Percentiles rank a stretch among this genome's conserved stretches.
phyloP scores from a whole-genome alignment of 2,888 invertebrate genomes.

The Scrobipalpa atriplicella region DNA sequence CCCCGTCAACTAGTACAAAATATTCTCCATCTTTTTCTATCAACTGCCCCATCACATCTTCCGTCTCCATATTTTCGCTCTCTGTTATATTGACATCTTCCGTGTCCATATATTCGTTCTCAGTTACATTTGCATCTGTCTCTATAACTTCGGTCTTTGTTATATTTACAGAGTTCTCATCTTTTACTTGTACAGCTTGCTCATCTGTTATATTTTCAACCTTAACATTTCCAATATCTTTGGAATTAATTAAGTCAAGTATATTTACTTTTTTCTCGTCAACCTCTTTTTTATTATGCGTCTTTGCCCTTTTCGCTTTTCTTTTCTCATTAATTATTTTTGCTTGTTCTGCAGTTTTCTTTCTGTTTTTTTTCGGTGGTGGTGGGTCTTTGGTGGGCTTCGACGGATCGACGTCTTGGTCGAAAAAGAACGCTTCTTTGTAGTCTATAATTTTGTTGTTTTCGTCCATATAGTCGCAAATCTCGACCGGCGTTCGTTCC shows the following conservation, averaged over 20 bases:
- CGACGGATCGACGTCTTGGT: not conserved
- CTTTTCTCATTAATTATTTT: not conserved
- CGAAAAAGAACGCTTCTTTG: slow-evolving; percentile 12
- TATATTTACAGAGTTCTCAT: too few species aligned
- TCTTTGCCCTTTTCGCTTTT: not conserved
- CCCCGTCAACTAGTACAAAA: not conserved
- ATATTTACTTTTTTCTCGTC: too few species aligned
- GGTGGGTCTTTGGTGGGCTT: not conserved
- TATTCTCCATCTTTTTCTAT: slow-evolving; percentile 17
- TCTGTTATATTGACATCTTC: slow-evolving; percentile 13
- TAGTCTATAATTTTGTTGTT: not conserved
- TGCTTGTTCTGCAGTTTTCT: not conserved
- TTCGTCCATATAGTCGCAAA: slow-evolving; percentile 29
- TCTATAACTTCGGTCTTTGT: not conserved
- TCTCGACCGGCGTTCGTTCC: not conserved
- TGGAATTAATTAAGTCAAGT: too few species aligned
- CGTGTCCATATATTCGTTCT: not conserved
- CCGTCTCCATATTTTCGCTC: not conserved
- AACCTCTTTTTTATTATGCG: not conserved
- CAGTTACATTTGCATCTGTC: not conserved
- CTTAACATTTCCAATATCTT: too few species aligned
- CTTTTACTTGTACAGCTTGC: too few species aligned
- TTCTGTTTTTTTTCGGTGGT: not conserved
- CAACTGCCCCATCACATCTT: slow-evolving; percentile 16
- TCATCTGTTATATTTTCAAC: too few species aligned